Base-by-base conservation (phyloP, 2,113 vertebrate species). In the Hypanus sabinus region DNA sequence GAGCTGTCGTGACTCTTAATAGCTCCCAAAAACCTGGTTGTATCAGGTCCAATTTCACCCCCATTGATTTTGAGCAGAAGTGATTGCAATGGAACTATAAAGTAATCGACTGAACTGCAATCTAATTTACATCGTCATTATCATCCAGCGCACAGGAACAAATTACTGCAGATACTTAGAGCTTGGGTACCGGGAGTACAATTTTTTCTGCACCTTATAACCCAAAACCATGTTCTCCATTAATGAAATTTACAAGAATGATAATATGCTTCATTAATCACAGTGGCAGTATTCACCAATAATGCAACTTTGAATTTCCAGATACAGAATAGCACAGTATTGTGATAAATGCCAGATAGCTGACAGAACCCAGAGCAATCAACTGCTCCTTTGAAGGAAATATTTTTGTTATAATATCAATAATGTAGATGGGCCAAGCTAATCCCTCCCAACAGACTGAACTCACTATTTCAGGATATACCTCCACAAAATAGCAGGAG, bases 211-310 rank as follows among this genome's bases (percentile, higher is more conserved):
- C 62, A 36, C 60, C 88, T 92, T 68, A 36, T 70, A 92, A 70
- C 62, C 88, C n/a, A 70, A 33, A 38, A 38, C 12, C 62, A 92
- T 92, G 88, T 70, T 92, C 65, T 38, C 27, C 60, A 92, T 92
- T 92, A 92, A 92, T 70, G 65, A 92, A 70, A 92, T 92, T 70
- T 71, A 92, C 88, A 92, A n/a, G 88, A 92, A 70, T 68, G 16
- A 70, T 92, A 92, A 92, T 46, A 70, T 68, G 30, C 88, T 70
- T 92, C 88, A 92, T 92, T 92, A 92, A 92, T 92, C 65, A 83
- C 4, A 92, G 65, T 71, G 65, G 68, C 65, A 46, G 65, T 38
- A 68, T 57, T 70, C 88, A 38, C 62, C 57, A 33, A 68, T 70
- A 70, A 92, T 36, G 9, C 62, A 91, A 18, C 62, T 11, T 71